Conservation (phyloP, 2,797 vertebrate species). For the Falco novaeseelandiae region DNA sequence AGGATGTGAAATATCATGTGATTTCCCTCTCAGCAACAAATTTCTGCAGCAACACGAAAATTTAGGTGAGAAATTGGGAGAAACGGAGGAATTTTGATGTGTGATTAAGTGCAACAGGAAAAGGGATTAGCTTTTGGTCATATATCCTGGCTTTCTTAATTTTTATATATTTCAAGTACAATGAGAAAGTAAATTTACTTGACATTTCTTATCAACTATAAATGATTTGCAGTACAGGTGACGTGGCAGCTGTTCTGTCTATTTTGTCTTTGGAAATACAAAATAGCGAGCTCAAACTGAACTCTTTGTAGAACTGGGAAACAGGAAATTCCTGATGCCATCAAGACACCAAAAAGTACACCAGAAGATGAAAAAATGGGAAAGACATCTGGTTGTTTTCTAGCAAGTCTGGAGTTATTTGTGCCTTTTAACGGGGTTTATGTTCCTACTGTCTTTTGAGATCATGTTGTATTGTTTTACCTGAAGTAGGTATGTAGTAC, state of each 20-base stretch:
- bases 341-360: not conserved
- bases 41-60: not conserved
- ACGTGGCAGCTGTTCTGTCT: not conserved
- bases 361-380: fast-evolving
- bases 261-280: not conserved
- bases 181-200: not conserved
- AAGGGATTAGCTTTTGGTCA: not conserved
- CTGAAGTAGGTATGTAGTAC: not conserved
- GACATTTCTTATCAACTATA: not conserved
- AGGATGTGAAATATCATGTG: not conserved
- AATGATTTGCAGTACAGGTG: not conserved
- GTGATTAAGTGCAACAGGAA: not conserved
- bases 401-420: not conserved
- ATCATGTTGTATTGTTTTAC: not conserved
- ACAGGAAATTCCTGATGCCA: not conserved
- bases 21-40: not conserved
- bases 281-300: not conserved
- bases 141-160: not conserved
- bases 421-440: not conserved
- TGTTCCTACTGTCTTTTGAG: not conserved
- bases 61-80: not conserved
- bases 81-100: not conserved
- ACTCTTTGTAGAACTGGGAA: not conserved
- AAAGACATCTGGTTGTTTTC: fast-evolving
- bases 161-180: not conserved